Evolutionary conservation across 2,888 invertebrate genomes (phyloP), one percentile per base, ranked within the genome.

Genomic region (Idaea aversata): DNA sequence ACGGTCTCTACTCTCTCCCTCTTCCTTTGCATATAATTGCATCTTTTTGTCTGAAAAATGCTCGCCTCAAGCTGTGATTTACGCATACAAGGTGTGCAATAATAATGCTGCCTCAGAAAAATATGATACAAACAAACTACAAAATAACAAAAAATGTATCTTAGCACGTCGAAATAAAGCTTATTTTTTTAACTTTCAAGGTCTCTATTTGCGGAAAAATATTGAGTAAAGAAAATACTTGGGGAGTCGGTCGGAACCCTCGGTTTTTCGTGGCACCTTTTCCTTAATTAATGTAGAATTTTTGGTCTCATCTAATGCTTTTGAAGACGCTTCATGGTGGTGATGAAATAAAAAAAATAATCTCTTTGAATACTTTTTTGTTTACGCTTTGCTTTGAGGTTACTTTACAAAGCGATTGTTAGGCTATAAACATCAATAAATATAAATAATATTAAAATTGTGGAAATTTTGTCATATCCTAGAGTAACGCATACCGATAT

Each of bases 11-110:
- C 79, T 79, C 77, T 77, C 71, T 75, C 75, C 81, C 80, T 82
- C 82, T 76, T 83, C 83, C 76, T 88, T 87, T 91, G 89, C 90
- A 89, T 90, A 89, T 91, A 91, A 91, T 91, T 92, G 92, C 91
- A 91, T 91, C 88, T 91, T 88, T 88, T 92, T 73, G 79, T 89
- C 86, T 89, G 86, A 89, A 90, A 90, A 92, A 88, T 88, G 83
- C 79, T 84, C 81, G 89, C 93, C 88, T 81, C 83, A 75, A 83
- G 91, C 92, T 83, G 90, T 93, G 93, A 93, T 93, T 93, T 93
- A 93, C 93, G 93, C 90, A 88, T 91, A 88, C 93, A 90, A 91
- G 92, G 92, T 92, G 93, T 91, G 90, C 91, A 91, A 90, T 91
- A 93, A 93, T 93, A 91, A 91, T 80, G 87, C 84, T 79, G 85